phyloP scores from a whole-genome alignment of 2,888 invertebrate genomes.

The Ochropleura plecta region DNA sequence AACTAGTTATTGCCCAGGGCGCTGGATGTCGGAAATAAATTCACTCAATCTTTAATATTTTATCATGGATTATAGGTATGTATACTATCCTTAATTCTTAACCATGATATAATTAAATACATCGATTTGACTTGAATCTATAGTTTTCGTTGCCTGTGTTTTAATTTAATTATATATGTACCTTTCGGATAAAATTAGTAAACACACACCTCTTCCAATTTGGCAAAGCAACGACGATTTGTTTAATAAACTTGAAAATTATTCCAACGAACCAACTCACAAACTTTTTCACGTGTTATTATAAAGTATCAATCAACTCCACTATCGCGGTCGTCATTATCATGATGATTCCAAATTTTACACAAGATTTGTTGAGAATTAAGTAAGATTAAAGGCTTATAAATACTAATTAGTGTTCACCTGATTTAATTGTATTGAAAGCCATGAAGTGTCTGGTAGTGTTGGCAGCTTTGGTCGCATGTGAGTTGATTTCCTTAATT shows the following conservation, averaged over 20 bases:
- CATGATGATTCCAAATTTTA: slow-evolving; percentile 13
- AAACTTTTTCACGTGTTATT: neutral
- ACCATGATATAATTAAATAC: neutral
- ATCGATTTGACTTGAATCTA: neutral
- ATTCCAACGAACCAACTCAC: slow-evolving; percentile 8
- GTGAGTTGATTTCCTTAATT: slow-evolving; percentile 25
- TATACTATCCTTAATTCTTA: neutral
- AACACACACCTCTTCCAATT: neutral
- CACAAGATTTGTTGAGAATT: slow-evolving; percentile 10
- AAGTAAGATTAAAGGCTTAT: slow-evolving; percentile 27
- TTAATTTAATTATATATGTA: neutral
- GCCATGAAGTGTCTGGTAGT: slow-evolving; percentile 48
- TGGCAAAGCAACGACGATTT: neutral
- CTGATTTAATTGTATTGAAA: slow-evolving; percentile 27
- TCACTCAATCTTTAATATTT: neutral
- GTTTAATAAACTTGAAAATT: neutral
- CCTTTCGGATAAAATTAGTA: neutral
- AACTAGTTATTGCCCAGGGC: neutral
- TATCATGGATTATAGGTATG: neutral
- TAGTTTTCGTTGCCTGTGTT: neutral
- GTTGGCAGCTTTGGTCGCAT: slow-evolving; percentile 38
- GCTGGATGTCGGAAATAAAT: neutral
- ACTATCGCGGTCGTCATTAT: slow-evolving; percentile 32
- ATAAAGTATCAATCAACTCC: neutral
- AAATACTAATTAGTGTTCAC: slow-evolving; percentile 29